A percentile compares a stretch with the other conserved stretches of the same genome.
phyloP scores from a whole-genome alignment of 2,113 vertebrate genomes.

The Corythaixoides concolor region DNA sequence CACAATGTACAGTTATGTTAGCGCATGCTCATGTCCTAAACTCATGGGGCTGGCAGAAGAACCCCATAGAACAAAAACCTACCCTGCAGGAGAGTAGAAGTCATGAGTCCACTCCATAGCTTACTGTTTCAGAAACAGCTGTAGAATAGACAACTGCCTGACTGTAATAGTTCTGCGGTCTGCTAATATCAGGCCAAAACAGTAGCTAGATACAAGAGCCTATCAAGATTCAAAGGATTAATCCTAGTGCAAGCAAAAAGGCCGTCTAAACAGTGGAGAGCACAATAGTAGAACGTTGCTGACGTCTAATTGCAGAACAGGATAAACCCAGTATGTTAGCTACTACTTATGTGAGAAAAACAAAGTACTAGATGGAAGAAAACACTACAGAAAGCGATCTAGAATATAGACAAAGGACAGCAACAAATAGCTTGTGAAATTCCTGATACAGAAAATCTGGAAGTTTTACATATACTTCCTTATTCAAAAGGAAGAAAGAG shows the following conservation, averaged over 20 bases:
- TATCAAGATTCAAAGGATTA: background rate
- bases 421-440: background rate
- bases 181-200: background rate
- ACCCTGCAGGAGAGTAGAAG: background rate
- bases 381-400: background rate
- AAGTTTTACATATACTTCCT: background rate
- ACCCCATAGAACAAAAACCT: background rate
- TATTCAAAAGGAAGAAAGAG: background rate
- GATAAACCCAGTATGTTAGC: background rate
- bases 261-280: background rate
- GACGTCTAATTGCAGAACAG: background rate
- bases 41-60: background rate
- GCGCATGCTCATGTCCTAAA: background rate
- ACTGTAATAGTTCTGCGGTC: background rate
- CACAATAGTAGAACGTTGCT: background rate
- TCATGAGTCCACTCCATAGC: background rate
- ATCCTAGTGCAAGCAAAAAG: background rate
- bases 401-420: background rate
- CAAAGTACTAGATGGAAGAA: background rate
- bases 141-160: background rate
- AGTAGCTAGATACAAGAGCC: background rate
- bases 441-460: background rate
- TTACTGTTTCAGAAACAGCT: background rate
- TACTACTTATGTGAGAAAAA: background rate
- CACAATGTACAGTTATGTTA: background rate